Base-by-base conservation (phyloP, 2,113 vertebrate species). In the Narcine bancroftii region DNA sequence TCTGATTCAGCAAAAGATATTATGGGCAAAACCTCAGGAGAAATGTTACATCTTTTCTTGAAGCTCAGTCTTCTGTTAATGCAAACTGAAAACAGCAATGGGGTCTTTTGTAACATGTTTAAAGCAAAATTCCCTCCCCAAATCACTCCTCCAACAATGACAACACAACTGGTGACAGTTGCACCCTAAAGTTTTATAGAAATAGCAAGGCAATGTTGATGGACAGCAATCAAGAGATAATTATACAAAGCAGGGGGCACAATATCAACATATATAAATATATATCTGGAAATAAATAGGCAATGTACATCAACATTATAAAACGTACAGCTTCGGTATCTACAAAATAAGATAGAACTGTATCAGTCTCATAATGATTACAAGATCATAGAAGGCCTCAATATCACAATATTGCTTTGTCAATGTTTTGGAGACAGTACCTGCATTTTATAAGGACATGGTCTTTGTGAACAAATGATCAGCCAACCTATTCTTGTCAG, bases 241-340 rank as follows among this genome's bases (percentile, higher is more conserved):
- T 87, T 60, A 63, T 87, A 87, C 81, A 87, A 36, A 60, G 36
- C 53, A 87, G 53, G 56, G 60, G 53, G 53, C 60, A 87, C 53
- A 60, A 87, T 79, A 24, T 26, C 10, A 60, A 63, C 36, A 75
- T 81, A 50, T 50, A 81, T 87, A n/a, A n/a, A n/a, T n/a, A 87
- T 87, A 60, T 85, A n/a, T 87, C 53, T 87, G 53, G n/a, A 39
- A 60, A 87, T 87, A 63, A 60, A 60, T 87, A 87, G 81, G 81
- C 36, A 87, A 85, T 36, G 81, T 36, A 87, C 81, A 87, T 63
- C 53, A 87, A 60, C 53, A 81, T 56, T 56, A 79, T 45, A 36
- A 87, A 36, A 53, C 53, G 33, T 56, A 87, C 33, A 60, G 53
- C 13, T 87, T 87, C 17, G 4, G 7, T 60, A 60, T 87, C 81